phyloP scores from a whole-genome alignment of 2,888 invertebrate genomes.

The Oscheius myriophilus region DNA sequence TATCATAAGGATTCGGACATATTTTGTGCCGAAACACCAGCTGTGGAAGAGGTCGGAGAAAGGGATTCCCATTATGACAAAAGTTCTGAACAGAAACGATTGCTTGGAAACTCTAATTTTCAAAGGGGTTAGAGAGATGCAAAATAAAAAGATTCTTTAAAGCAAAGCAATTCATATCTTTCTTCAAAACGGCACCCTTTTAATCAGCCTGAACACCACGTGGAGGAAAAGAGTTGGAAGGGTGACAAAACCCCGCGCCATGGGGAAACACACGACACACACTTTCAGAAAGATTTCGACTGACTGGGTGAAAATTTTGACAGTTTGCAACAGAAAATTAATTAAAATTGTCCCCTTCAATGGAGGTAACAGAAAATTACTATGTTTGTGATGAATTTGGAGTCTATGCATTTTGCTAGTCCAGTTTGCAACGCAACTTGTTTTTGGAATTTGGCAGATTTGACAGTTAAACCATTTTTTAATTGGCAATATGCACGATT shows the following conservation, averaged over 20 bases:
- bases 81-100: not conserved
- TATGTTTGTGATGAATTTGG: too few species aligned
- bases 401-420: too few species aligned
- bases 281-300: too few species aligned
- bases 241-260: constrained; percentile 18
- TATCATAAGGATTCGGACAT: constrained; percentile 22
- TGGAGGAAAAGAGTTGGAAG: not conserved
- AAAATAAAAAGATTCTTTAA: not conserved
- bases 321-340: too few species aligned
- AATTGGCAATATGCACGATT: too few species aligned
- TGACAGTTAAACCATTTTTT: too few species aligned
- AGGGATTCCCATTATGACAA: not conserved
- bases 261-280: not conserved
- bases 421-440: too few species aligned
- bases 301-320: too few species aligned
- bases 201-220: constrained; percentile 12
- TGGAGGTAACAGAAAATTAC: too few species aligned
- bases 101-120: not conserved
- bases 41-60: not conserved
- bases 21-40: constrained; percentile 4
- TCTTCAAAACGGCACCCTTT: not conserved
- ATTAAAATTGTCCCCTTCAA: too few species aligned
- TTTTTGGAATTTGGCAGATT: too few species aligned
- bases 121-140: constrained; percentile 17
- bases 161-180: not conserved